A percentile compares a stretch with the other conserved stretches of the same genome.
These are phyloP conservation scores for Seriola quinqueradiata DNA, from an alignment of 2,113 vertebrate genomes.

Conservation along the genomic window DNA sequence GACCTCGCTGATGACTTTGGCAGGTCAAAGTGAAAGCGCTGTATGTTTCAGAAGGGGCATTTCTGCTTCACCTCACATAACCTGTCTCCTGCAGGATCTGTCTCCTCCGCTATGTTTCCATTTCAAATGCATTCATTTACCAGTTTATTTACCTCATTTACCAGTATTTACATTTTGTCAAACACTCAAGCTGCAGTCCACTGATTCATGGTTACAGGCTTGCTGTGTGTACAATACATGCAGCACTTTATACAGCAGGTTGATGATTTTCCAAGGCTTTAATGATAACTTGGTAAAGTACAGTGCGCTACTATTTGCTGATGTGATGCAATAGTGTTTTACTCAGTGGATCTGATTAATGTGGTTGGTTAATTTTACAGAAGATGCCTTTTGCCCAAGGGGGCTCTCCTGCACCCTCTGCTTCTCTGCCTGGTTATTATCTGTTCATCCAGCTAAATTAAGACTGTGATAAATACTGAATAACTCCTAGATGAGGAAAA, in stretches of 20 bases:
- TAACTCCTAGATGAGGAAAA: no score
- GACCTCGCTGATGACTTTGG: neutral
- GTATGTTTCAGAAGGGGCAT: neutral
- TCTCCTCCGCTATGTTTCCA: neutral
- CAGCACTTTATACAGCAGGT: neutral
- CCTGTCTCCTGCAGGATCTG: neutral
- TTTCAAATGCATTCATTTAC: slow-evolving; percentile 6
- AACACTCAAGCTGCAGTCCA: neutral
- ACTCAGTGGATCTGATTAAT: slow-evolving; percentile 5
- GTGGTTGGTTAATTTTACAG: slow-evolving; percentile 3
- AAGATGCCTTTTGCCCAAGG: neutral
- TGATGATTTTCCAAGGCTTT: slow-evolving; percentile 30
- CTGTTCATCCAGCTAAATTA: neutral
- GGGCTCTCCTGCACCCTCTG: neutral
- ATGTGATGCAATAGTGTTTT: slow-evolving; percentile 4
- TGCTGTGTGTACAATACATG: neutral
- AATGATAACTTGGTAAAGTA: neutral
- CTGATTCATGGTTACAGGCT: neutral
- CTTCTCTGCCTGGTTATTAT: neutral
- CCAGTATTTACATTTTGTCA: neutral
- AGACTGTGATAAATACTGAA: neutral
- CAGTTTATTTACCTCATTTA: neutral
- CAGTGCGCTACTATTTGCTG: slow-evolving; percentile 14
- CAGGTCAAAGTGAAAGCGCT: neutral
- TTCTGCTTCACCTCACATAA: slow-evolving; percentile 17